Base-by-base conservation (phyloP, 2,888 invertebrate genomes). In the Unio delphinus region DNA sequence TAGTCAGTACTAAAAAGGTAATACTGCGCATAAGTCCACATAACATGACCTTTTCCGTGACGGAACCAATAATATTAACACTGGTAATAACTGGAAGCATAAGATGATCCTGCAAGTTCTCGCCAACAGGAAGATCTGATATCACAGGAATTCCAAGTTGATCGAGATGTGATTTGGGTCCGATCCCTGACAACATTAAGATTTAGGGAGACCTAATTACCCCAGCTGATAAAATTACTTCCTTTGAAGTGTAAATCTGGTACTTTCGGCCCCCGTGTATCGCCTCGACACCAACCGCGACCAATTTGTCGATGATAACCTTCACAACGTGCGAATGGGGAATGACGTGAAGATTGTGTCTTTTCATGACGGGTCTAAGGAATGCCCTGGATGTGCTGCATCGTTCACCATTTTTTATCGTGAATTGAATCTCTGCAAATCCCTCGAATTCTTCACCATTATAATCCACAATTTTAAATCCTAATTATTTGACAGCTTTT, bases 401-500 rank as follows among this genome's bases (percentile, higher is more conserved):
- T 28, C 89, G 79, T 8, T 78, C 70, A 15, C 88, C 89, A 23
- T 81, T 62, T n/a, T 68, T 61, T 1, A 74, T 56, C 8, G 57
- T 73, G 1, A 70, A 55, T 55, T 76, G 76, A 8, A 61, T 67
- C 11, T 23, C 61, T 23, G 61, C 57, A 68, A 76, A 76, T 15
- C 76, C 76, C 11, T 69, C 34, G 54, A 73, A 73, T 17, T 65
- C 60, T 57, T 69, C 72, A 7, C 69, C 76, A 45, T 76, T 76
- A 34, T 66, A 73, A 61, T 76, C 76, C 3, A 72, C 67, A 45
- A 69, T 72, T 7, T 88, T 78, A 85, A 92, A 92, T 55, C 93
- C 92, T 82, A 94, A 88, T 88, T 93, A 92, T 83, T 90, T 86
- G 17, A 93, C 92, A 61, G 94, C 94, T 66, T 92, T 84, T 8